These are phyloP conservation scores for Hipposideros larvatus DNA, from an alignment of 2,797 vertebrate species.

Conservation along the genomic window DNA sequence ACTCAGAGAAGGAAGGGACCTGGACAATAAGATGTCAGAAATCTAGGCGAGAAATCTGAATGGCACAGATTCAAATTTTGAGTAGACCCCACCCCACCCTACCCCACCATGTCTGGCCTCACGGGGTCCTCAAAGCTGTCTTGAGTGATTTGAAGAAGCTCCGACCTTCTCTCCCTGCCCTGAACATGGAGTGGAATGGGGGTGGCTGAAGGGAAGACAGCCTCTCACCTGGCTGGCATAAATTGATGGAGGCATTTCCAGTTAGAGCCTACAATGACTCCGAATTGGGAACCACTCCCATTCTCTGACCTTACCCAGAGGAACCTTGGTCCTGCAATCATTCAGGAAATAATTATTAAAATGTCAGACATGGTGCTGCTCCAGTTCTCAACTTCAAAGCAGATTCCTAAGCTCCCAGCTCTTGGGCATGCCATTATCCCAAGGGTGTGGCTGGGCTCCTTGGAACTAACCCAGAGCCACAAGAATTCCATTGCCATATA, in stretches of 20 bases:
- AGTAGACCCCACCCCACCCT: neutral
- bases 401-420: slow-evolving; percentile 45
- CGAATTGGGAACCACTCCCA: neutral
- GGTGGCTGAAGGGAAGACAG: neutral
- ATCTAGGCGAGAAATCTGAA: slow-evolving; percentile 36
- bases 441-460: slow-evolving; percentile 45
- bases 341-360: slow-evolving; percentile 65
- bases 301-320: slow-evolving; percentile 45
- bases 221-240: neutral
- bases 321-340: neutral
- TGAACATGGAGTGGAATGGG: neutral
- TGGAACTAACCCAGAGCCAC: slow-evolving; percentile 68
- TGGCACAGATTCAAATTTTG: neutral
- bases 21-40: slow-evolving; percentile 34
- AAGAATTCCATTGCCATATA: slow-evolving; percentile 69
- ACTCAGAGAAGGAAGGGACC: neutral
- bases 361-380: slow-evolving; percentile 5
- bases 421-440: slow-evolving; percentile 31
- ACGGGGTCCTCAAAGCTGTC: neutral
- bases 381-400: slow-evolving; percentile 70
- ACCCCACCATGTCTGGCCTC: neutral
- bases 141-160: neutral
- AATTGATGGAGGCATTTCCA: neutral
- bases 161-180: neutral
- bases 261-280: neutral